Percentiles rank a stretch among this genome's conserved stretches.
phyloP scores from a whole-genome alignment of 53 echinoderm and acorn worm species.

The Stichopus horrens region DNA sequence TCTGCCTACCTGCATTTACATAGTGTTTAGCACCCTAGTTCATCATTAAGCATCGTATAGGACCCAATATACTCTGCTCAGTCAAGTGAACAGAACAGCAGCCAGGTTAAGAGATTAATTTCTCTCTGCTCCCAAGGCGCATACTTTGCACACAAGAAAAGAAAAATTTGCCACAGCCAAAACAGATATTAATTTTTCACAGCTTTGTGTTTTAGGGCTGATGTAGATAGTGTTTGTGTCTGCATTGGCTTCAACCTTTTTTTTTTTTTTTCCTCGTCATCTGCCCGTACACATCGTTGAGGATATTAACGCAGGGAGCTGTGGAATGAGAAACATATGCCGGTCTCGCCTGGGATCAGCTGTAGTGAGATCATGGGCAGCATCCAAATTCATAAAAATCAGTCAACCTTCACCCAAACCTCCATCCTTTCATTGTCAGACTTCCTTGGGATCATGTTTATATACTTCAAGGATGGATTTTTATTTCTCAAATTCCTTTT shows the following conservation, averaged over 20 bases:
- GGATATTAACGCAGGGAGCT: neutral
- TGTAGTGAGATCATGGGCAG: neutral
- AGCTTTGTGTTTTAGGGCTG: slow-evolving; percentile 39
- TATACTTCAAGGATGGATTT: neutral
- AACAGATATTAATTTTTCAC: slow-evolving; percentile 47
- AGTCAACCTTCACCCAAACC: slow-evolving; percentile 19
- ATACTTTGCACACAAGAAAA: slow-evolving; percentile 41
- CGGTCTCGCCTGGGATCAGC: slow-evolving; percentile 29
- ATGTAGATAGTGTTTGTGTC: neutral
- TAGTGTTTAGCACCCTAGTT: slow-evolving; percentile 16
- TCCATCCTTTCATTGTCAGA: too few relatives aligned
- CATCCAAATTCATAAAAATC: slow-evolving; percentile 28
- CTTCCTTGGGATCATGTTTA: neutral
- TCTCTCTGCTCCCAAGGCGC: slow-evolving; percentile 34
- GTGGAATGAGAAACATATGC: slow-evolving; percentile 41
- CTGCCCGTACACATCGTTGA: neutral
- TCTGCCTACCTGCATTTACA: slow-evolving; percentile 24
- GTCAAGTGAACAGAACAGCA: slow-evolving; percentile 18
- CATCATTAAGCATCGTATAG: slow-evolving; percentile 8
- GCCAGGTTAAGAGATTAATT: slow-evolving; percentile 45
- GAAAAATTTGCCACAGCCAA: slow-evolving; percentile 42
- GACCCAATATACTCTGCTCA: slow-evolving; percentile 36
- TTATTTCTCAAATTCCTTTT: neutral
- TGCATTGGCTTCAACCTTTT: neutral
- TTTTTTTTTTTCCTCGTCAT: too few relatives aligned